A percentile compares a stretch with the other conserved stretches of the same genome.
Evolutionary conservation across 2,797 vertebrate species (phyloP).

Genomic region (Rachycentron canadum): DNA sequence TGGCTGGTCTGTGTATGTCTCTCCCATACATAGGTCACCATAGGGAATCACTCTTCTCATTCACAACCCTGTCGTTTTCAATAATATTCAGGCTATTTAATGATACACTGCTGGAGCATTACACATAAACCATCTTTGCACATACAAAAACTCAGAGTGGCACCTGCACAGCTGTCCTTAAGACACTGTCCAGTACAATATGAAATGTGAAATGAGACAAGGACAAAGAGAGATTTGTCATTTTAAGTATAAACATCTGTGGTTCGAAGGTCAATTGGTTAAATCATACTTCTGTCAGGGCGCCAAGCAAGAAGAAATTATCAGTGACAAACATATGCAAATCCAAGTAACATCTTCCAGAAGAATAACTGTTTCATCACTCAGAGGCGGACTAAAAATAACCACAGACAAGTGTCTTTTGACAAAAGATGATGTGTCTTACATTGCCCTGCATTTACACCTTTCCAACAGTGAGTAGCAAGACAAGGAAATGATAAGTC

Average conservation of each 20-base stretch:
- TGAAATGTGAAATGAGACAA: background rate
- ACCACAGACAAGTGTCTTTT: conserved; percentile 7
- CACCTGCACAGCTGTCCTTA: background rate
- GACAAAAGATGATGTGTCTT: conserved; percentile 12
- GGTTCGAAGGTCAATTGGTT: conserved; percentile 4
- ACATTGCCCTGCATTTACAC: conserved; percentile 1
- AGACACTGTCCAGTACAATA: background rate
- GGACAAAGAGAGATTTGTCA: background rate
- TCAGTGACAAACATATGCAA: conserved; percentile 1
- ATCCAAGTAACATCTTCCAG: background rate
- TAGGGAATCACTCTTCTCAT: background rate
- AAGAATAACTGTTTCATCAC: background rate
- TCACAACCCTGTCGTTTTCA: background rate
- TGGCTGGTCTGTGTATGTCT: too few species aligned
- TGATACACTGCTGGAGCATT: background rate
- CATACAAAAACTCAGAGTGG: background rate
- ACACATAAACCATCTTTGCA: background rate
- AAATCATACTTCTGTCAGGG: conserved; percentile 4
- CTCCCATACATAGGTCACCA: background rate
- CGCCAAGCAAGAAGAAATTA: background rate
- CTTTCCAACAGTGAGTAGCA: background rate
- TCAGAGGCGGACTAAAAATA: conserved; percentile 2
- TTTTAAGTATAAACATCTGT: background rate
- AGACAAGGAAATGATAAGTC: background rate
- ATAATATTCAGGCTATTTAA: background rate